Evolutionary conservation across 2,888 invertebrate genomes (phyloP).

Genomic region (Tuta absoluta): DNA sequence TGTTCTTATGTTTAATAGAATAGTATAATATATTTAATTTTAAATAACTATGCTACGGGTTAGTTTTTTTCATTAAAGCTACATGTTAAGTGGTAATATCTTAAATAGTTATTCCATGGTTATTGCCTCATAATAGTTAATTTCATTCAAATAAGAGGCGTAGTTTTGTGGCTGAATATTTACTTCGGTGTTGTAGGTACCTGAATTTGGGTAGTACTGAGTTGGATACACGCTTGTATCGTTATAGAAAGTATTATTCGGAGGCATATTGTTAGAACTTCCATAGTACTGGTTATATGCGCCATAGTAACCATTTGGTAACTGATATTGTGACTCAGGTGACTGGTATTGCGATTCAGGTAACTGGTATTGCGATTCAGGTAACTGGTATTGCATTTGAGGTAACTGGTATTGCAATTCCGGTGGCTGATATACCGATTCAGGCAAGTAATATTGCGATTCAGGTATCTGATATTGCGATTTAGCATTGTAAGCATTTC

Average conservation of each 20-base stretch:
- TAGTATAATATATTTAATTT: too few relatives aligned
- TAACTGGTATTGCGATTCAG: too few relatives aligned
- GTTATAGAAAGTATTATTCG: constrained; percentile 1
- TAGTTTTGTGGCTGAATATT: not conserved
- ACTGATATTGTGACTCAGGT: not conserved
- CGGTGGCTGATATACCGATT: too few relatives aligned
- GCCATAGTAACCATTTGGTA: not conserved
- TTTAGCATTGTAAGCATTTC: not conserved
- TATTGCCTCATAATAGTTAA: not conserved
- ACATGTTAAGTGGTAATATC: not conserved
- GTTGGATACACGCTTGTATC: constrained; percentile 17
- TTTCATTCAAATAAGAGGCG: not conserved
- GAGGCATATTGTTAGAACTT: not conserved
- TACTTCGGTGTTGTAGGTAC: not conserved
- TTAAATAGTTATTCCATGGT: not conserved
- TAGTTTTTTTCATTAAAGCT: not conserved
- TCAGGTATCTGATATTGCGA: not conserved
- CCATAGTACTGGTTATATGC: not conserved
- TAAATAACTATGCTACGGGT: too few relatives aligned
- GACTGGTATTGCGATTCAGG: too few relatives aligned
- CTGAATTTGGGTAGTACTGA: constrained; percentile 10
- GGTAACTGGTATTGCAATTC: not conserved
- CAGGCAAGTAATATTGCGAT: too few relatives aligned
- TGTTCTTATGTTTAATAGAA: too few relatives aligned
- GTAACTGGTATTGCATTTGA: too few relatives aligned